Base-by-base conservation (phyloP, 2,113 vertebrate genomes). In the Oncorhynchus keta region DNA sequence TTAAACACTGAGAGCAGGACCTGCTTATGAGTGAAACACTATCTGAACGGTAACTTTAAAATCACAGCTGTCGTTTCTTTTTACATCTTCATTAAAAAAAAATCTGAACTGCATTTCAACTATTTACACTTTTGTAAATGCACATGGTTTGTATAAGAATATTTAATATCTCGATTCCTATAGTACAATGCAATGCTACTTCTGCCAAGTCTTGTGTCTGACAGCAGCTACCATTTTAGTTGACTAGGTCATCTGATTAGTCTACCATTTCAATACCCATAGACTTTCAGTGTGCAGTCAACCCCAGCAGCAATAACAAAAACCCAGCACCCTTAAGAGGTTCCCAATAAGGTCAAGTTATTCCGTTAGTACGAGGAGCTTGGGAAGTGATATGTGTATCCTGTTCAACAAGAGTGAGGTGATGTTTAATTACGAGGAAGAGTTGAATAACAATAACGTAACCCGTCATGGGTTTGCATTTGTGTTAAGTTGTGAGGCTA, bases 1-100 rank as follows among this genome's bases (percentile, higher is more conserved):
- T 81, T 75, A 85, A 83, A 80, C 68, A 35, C 30, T 13, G 61
- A 65, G 13, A 76, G 32, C 5, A 70, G 51, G 66, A 74, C 9
- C 73, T 84, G 82, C 35, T 68, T 28, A n/a, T 76, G 74, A 67
- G 30, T 32, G 74, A 83, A 79, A 88, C 71, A 77, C 72, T 12
- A 28, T 5, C 55, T 71, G 51, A 76, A 73, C 65, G 84, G 48
- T 7, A 77, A 78, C 76, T 81, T 18, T 76, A 78, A 82, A 89
- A 77, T 35, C 62, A 79, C 67, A 69, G 20, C 11, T n/a, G 13
- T 4, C 6, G 48, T 62, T 62, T 62, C 18, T 62, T 59, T 80
- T 84, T 73, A 79, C 64, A 72, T 82, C 62, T 68, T 77, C 65
- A 67, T 62, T 0, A 28, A 28, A 28, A 26, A 26, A 26, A 28